Evolutionary conservation across 2,113 vertebrate species (phyloP), one percentile per base, ranked within the genome.

Genomic region (Hyla sarda): DNA sequence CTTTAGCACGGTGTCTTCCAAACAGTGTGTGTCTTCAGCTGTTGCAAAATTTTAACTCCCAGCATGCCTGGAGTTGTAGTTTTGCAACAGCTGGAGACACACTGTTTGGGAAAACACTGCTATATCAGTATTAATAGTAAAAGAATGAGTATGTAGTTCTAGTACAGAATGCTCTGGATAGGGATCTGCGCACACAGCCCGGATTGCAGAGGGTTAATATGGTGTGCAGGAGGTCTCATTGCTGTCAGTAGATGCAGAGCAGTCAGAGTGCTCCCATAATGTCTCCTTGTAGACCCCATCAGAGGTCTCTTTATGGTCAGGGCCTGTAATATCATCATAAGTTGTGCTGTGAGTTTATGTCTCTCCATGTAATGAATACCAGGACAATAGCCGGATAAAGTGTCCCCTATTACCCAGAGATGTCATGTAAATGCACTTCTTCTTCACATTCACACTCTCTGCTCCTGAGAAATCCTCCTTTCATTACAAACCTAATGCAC

Each of bases 351-450:
- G 76, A 79, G 28, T 82, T 28, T 48, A 62, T 67, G 52, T 41
- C 58, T 82, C 77, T 47, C 6, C 78, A 60, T 37, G 65, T 62
- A 81, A 81, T 62, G 30, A 81, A 81, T 65, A 62, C 58, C 23
- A 1, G 37, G 58, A 65, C 54, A 81, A 81, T 65, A 37, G 78
- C 34, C 28, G 58, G 58, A 81, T 81, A n/a, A 62, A 81, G n/a
- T 60, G 54, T 62, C 41, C 56, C 41, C 23, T 82, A 47, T 82
- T 41, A 48, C 60, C 79, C 34, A 17, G 79, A 82, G 79, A 82
- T 81, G 34, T 34, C 34, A 45, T 62, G 56, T 65, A 65, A 62
- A 62, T 62, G 58, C 54, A 81, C 58, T 65, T 82, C 23, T 65
- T 65, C 50, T 48, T 82, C 79, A 17, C 79, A 56, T 58, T 54